These are phyloP conservation scores for Dinomys branickii DNA, from an alignment of 2,113 vertebrate genomes.

Conservation along the genomic window DNA sequence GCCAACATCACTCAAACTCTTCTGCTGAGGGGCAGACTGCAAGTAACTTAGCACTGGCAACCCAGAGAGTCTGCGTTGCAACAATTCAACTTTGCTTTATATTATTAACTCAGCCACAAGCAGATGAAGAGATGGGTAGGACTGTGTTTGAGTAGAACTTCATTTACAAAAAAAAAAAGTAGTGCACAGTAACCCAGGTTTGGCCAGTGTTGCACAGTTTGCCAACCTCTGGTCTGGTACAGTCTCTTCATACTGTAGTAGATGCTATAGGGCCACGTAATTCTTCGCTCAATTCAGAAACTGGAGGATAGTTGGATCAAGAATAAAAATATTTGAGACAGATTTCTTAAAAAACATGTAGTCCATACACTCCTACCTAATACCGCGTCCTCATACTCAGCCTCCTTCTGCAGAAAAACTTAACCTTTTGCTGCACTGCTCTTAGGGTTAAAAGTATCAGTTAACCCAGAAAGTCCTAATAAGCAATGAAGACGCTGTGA, in stretches of 20 bases:
- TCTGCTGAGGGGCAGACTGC: background rate
- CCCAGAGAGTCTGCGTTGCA: background rate
- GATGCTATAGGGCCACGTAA: background rate
- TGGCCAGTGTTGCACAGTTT: background rate
- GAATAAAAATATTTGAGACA: too few relatives aligned
- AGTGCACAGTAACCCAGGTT: background rate
- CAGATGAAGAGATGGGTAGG: background rate
- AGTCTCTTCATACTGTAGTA: background rate
- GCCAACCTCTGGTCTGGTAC: background rate
- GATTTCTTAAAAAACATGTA: too few relatives aligned
- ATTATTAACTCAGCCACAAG: background rate
- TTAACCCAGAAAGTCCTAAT: background rate
- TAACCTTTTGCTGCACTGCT: background rate
- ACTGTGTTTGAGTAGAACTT: background rate
- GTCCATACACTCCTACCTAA: background rate
- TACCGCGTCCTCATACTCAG: background rate
- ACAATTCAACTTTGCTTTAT: background rate
- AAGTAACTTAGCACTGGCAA: background rate
- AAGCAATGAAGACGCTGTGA: background rate
- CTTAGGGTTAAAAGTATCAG: constrained; percentile 19
- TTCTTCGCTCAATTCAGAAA: background rate
- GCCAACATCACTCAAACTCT: background rate
- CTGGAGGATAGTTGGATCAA: background rate
- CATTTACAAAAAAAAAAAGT: background rate
- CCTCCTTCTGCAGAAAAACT: background rate